Evolutionary conservation across 2,113 vertebrate species (phyloP), one percentile per base, ranked within the genome.

Genomic region (Myanophis thanlyinensis): DNA sequence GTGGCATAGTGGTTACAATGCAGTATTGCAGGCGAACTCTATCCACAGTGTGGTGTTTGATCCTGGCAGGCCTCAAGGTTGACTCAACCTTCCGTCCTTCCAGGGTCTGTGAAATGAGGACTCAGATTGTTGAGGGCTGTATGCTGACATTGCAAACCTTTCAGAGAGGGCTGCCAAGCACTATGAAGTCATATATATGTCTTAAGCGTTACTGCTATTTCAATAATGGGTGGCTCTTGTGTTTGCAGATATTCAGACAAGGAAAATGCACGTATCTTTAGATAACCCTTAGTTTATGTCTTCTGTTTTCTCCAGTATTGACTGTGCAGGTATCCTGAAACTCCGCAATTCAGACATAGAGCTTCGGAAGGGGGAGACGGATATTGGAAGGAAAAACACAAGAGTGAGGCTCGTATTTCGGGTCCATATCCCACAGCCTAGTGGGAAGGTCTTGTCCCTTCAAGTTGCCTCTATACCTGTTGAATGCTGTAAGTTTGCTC

Each of bases 341-440:
- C 98, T 99, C 91, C 98, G 99, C 91, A 99, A 99, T 97, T 99
- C 99, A 3, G 99, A 99, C 97, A 99, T 99, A 90, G 99, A 99
- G 97, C 98, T 99, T 94, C 98, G 99, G 89, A 99, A 99, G 96
- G 99, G 99, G 91, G 99, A 99, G 97, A 99, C 99, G 20, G 99
- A 99, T 95, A 99, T 99, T 89, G 99, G 99, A 93, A 98, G 99
- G 88, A 99, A 99, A 97, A 99, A 99, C 96, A 99, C 99, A 48
- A 98, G 99, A 90, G 99, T 99, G 88, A 98, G 99, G 1, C 98
- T 99, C 92, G 99, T 99, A 94, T 99, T 99, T 95, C 98, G 99
- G 85, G 99, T 99, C 85, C 99, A 99, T 97, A 99, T 99, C 98
- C 99, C 99, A 92, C 99, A 99, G 40, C 96, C 98, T 94, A 99